A percentile compares a stretch with the other conserved stretches of the same genome.
Evolutionary conservation across 2,797 vertebrate genomes (phyloP).

Genomic region (Coregonus suidteri): DNA sequence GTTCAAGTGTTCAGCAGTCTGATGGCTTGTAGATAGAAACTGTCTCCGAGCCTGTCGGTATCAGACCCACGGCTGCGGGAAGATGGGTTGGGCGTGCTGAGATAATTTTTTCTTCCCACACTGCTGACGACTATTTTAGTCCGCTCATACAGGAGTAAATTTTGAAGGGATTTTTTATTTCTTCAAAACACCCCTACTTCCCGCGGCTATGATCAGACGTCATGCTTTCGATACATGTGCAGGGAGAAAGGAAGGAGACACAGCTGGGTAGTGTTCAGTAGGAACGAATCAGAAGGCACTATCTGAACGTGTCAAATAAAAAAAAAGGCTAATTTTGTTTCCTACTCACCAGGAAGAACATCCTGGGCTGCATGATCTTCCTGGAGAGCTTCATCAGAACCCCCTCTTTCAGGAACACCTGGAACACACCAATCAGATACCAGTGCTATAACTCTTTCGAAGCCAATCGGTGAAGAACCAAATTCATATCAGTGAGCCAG

Average conservation of each 20-base stretch:
- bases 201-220: too few species aligned
- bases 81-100: too few species aligned
- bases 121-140: too few species aligned
- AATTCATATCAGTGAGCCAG: background rate
- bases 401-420: conserved; percentile 97
- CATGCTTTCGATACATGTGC: too few species aligned
- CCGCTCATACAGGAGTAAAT: too few species aligned
- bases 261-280: background rate
- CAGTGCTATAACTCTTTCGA: background rate
- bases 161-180: too few species aligned
- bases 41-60: too few species aligned
- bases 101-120: too few species aligned
- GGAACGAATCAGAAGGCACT: background rate
- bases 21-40: too few species aligned
- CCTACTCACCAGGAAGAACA: conserved; percentile 92
- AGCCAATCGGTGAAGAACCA: background rate
- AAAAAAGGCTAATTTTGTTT: background rate
- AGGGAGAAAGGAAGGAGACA: background rate
- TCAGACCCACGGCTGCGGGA: too few species aligned
- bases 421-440: conserved; percentile 3
- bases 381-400: conserved; percentile 92
- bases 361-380: conserved; percentile 95
- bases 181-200: too few species aligned
- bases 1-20: too few species aligned
- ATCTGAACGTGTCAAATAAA: background rate